phyloP scores from a whole-genome alignment of 2,113 vertebrate species.

The Corythornis cristatus region DNA sequence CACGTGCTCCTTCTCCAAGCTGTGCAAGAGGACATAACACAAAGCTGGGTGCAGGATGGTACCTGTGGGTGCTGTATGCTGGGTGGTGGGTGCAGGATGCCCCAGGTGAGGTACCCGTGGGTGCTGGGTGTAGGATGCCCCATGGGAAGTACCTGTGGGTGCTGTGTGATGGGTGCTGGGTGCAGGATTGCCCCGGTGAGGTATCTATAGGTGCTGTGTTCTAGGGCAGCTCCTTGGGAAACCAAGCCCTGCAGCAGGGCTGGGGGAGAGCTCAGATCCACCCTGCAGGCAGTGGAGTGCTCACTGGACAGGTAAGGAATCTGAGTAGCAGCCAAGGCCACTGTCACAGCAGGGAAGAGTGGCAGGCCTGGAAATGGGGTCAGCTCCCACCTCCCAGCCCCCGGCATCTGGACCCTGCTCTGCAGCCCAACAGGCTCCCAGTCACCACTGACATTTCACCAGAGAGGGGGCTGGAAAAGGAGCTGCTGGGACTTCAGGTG shows the following conservation, averaged over 20 bases:
- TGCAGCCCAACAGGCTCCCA: accelerated
- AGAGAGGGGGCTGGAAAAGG: accelerated
- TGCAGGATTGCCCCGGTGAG: neutral
- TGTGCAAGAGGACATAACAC: neutral
- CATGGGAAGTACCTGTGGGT: neutral
- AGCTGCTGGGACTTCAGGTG: neutral
- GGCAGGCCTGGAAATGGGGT: neutral
- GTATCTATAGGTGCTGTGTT: neutral
- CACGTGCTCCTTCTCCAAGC: neutral
- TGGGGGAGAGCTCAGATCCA: neutral
- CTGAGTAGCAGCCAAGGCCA: neutral
- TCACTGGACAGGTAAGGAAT: neutral
- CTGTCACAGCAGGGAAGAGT: neutral
- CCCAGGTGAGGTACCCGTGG: neutral
- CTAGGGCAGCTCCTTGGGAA: neutral
- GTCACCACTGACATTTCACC: neutral
- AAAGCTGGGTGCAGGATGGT: neutral
- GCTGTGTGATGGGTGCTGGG: neutral
- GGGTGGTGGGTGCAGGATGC: neutral
- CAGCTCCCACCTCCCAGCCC: neutral
- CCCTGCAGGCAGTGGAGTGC: neutral
- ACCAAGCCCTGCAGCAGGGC: neutral
- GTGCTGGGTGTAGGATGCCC: neutral
- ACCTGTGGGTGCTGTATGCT: neutral
- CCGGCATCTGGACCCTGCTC: neutral